phyloP scores from a whole-genome alignment of 2,113 vertebrate genomes.

The Australoheros scitulus region DNA sequence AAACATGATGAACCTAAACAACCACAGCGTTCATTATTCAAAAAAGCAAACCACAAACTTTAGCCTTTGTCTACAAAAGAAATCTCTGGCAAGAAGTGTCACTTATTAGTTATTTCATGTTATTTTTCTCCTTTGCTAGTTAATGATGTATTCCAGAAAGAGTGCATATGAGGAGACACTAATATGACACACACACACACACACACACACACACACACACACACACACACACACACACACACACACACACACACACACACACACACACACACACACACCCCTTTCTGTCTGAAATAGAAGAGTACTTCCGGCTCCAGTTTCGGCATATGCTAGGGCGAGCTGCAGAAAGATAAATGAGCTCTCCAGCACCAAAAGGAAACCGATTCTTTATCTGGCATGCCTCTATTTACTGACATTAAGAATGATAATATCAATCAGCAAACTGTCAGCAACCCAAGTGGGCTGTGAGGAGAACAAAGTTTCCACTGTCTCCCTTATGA shows the following conservation, averaged over 20 bases:
- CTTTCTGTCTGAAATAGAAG: constrained; percentile 65
- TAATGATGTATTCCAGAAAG: constrained; percentile 23
- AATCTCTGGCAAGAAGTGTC: background rate
- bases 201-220: background rate
- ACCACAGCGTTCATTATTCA: background rate
- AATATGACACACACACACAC: constrained; percentile 21
- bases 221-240: constrained; percentile 15
- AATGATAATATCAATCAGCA: constrained; percentile 88
- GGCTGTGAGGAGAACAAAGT: constrained; percentile 82
- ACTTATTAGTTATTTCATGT: background rate
- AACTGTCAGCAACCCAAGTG: constrained; percentile 81
- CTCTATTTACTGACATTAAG: constrained; percentile 87
- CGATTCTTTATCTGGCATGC: constrained; percentile 82
- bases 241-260: too few species aligned
- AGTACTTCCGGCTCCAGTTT: constrained; percentile 77
- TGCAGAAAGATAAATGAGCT: constrained; percentile 82
- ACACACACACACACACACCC: constrained; percentile 12
- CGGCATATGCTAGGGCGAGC: constrained; percentile 63
- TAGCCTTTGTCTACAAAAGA: background rate
- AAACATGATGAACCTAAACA: background rate
- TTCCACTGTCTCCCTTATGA: constrained; percentile 77
- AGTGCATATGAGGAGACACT: constrained; percentile 15
- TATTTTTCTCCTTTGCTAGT: background rate
- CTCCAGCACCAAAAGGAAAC: constrained; percentile 74
- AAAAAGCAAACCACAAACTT: background rate